Conservation (phyloP, 2,888 invertebrate species). For the Stenchaetothrips biformis region DNA sequence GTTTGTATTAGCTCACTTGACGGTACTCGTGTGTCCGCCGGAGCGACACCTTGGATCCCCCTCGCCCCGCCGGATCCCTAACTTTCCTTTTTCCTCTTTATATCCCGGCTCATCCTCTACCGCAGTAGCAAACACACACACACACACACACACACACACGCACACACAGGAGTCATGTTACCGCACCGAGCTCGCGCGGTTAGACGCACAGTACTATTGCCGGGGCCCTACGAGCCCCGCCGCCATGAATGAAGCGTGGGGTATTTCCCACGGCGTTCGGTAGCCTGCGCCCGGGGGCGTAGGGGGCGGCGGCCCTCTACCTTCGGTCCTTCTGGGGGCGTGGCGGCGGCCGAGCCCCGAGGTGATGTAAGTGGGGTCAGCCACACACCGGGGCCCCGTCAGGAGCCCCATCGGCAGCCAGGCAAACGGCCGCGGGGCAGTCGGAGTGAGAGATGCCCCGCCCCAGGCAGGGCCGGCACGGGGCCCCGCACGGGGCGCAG, state of each 20-base stretch:
- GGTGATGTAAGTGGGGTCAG: background rate
- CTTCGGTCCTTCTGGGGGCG: too few relatives aligned
- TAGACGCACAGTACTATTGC: too few relatives aligned
- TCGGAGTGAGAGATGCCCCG: too few relatives aligned
- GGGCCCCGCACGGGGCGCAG: too few relatives aligned
- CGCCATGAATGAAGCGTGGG: too few relatives aligned
- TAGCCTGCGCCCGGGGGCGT: too few relatives aligned
- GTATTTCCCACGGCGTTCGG: too few relatives aligned
- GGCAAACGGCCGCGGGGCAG: too few relatives aligned
- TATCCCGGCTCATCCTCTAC: background rate
- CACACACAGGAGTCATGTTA: slow-evolving; percentile 18
- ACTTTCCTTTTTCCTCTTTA: background rate
- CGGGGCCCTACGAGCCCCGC: too few relatives aligned
- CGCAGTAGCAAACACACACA: background rate
- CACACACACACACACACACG: background rate
- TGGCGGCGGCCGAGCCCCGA: too few relatives aligned
- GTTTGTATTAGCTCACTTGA: slow-evolving; percentile 25
- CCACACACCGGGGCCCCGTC: background rate
- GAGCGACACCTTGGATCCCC: slow-evolving; percentile 5
- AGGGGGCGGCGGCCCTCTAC: too few relatives aligned
- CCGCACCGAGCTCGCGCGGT: background rate
- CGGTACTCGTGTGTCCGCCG: background rate
- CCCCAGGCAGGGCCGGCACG: too few relatives aligned
- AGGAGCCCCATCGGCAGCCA: background rate
- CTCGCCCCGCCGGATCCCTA: background rate